Evolutionary conservation across 2,797 vertebrate genomes (phyloP).

Genomic region (Fratercula arctica): DNA sequence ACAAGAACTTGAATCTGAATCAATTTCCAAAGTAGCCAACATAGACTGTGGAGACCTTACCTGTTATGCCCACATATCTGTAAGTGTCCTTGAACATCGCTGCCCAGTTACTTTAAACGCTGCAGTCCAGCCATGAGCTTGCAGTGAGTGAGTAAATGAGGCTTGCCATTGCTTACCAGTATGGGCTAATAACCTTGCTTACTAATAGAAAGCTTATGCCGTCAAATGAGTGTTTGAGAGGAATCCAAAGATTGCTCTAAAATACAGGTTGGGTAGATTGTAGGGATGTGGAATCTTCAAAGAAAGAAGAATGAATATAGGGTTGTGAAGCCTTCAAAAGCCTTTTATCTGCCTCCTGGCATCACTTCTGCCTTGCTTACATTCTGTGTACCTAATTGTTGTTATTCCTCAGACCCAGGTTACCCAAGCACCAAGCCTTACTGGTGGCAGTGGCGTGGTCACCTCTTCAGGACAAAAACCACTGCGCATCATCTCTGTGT

Average conservation of each 20-base stretch:
- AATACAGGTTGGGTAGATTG: background rate
- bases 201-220: background rate
- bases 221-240: background rate
- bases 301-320: background rate
- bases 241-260: background rate
- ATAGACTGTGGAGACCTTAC: background rate
- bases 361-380: background rate
- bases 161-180: background rate
- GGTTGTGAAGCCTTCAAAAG: background rate
- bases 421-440: background rate
- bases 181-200: background rate
- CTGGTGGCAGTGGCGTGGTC: background rate
- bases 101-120: background rate
- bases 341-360: background rate
- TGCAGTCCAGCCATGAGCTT: background rate
- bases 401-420: background rate
- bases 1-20: background rate
- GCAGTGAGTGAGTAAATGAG: background rate
- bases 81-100: background rate
- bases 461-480: background rate
- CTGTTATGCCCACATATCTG: background rate
- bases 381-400: background rate
- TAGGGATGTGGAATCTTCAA: background rate
- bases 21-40: background rate
- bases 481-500: background rate